Conservation (phyloP, 2,797 vertebrate genomes). For the Ispidina picta region DNA sequence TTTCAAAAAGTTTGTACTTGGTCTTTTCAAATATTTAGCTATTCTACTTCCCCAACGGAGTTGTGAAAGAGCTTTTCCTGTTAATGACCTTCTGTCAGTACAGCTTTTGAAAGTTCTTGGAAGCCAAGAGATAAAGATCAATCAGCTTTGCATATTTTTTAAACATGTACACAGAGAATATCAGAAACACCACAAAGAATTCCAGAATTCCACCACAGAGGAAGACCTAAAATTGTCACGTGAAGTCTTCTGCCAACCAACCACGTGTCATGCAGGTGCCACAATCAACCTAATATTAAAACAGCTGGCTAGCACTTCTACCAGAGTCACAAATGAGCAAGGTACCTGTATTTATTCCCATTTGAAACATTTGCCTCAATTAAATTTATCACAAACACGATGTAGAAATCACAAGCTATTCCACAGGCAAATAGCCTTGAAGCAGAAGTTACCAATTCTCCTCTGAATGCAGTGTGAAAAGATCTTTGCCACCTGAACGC, state of each 20-base stretch:
- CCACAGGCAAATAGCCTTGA: conserved; percentile 15
- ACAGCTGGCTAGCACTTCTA: not conserved
- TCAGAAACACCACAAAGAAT: not conserved
- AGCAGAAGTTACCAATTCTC: conserved; percentile 51
- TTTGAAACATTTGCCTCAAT: conserved; percentile 22
- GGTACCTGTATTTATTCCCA: not conserved
- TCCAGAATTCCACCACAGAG: not conserved
- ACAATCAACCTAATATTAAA: not conserved
- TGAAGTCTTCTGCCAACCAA: not conserved
- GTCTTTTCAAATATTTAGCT: not conserved
- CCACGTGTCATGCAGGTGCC: not conserved
- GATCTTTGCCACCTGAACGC: conserved; percentile 55
- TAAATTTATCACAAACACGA: conserved; percentile 24
- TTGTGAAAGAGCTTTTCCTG: not conserved
- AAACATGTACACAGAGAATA: not conserved
- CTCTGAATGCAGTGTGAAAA: conserved; percentile 23
- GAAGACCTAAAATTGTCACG: not conserved
- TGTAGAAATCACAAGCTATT: conserved; percentile 11
- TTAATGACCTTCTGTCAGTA: not conserved
- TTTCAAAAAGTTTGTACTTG: not conserved
- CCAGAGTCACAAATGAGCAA: not conserved
- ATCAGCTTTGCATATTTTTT: not conserved
- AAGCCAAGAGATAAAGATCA: not conserved
- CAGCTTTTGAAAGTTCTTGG: not conserved
- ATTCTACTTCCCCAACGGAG: not conserved